phyloP scores from a whole-genome alignment of 2,888 invertebrate genomes.

The Cheilosia scutellata region DNA sequence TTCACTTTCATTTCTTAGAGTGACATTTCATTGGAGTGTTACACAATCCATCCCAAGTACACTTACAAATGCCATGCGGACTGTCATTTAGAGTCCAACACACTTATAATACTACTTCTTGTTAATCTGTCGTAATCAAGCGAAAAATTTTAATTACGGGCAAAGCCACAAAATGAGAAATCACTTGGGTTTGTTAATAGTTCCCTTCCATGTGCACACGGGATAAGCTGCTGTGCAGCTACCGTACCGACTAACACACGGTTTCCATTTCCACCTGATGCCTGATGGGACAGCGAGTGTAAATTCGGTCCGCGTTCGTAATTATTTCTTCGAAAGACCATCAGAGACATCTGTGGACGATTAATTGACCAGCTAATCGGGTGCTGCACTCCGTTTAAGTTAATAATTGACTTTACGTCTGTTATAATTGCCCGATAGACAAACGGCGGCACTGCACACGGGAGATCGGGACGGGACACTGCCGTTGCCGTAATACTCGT shows the following conservation, averaged over 20 bases:
- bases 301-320: slow-evolving; percentile 13
- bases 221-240: too few relatives aligned
- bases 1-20: slow-evolving; percentile 67
- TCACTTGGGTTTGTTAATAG: slow-evolving; percentile 59
- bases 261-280: slow-evolving; percentile 8
- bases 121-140: slow-evolving; percentile 47
- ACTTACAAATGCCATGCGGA: slow-evolving; percentile 56
- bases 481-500: slow-evolving; percentile 53
- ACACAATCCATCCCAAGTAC: slow-evolving; percentile 44
- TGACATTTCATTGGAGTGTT: slow-evolving; percentile 56
- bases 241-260: not conserved
- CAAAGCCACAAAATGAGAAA: slow-evolving; percentile 40
- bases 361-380: slow-evolving; percentile 72
- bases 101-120: not conserved
- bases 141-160: slow-evolving; percentile 58
- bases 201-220: slow-evolving; percentile 17
- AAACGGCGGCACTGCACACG: slow-evolving; percentile 40
- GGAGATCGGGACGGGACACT: slow-evolving; percentile 36
- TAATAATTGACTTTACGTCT: slow-evolving; percentile 73
- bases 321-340: slow-evolving; percentile 51
- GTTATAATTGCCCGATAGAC: slow-evolving; percentile 71
- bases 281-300: slow-evolving; percentile 10
- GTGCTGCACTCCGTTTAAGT: slow-evolving; percentile 67
- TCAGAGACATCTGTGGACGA: slow-evolving; percentile 70
- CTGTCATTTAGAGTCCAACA: slow-evolving; percentile 42